Conservation (phyloP, 2,797 vertebrate genomes). For the Varecia variegata region DNA sequence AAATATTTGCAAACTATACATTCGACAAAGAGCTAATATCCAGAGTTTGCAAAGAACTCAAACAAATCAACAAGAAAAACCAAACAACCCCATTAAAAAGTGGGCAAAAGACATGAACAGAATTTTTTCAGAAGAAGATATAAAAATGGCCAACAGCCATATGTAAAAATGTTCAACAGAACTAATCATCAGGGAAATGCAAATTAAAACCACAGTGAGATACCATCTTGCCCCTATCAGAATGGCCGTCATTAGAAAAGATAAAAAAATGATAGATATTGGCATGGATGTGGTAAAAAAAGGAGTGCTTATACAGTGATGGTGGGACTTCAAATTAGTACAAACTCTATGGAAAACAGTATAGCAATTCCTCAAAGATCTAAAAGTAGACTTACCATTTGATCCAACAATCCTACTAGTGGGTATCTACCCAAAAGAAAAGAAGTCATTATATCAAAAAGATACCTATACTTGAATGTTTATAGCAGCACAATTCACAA, state of each 20-base stretch:
- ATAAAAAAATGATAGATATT: not conserved
- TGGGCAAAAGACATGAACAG: not conserved
- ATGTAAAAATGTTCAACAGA: not conserved
- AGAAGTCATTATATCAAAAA: not conserved
- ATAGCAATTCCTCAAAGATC: not conserved
- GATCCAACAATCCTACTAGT: not conserved
- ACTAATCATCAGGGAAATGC: not conserved
- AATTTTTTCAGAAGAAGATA: not conserved
- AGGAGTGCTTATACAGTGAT: not conserved
- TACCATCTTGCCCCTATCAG: not conserved
- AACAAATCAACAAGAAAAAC: not conserved
- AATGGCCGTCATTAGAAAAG: not conserved
- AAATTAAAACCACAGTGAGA: not conserved
- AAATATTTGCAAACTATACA: too few species aligned
- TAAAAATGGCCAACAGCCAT: not conserved
- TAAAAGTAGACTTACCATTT: not conserved
- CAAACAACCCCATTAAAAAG: not conserved
- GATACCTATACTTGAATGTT: not conserved
- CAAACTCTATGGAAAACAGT: not conserved
- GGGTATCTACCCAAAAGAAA: not conserved
- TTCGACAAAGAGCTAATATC: too few species aligned
- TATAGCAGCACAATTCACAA: too few species aligned
- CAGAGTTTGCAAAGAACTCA: not conserved
- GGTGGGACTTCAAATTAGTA: not conserved
- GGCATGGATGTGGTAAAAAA: not conserved